Base-by-base conservation (phyloP, 2,113 vertebrate species). In the Machaerirhynchus nigripectus region DNA sequence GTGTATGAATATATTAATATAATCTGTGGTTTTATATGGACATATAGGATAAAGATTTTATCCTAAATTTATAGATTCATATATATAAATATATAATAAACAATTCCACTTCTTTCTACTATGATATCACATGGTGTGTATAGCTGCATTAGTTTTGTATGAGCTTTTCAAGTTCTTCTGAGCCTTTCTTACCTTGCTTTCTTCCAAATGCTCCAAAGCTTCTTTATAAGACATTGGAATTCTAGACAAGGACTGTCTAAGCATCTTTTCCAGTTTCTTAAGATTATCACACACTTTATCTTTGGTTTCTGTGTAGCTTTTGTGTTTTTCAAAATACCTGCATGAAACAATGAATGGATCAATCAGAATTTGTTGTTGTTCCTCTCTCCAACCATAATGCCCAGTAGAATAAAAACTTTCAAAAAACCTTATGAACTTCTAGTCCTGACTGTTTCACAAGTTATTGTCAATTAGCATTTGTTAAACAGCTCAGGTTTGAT, bases 271-370 rank as follows among this genome's bases (percentile, higher is more conserved):
- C 47, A 96, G 67, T 9, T 95, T 95, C 31, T 95, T 94, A 59
- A 99, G 95, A 26, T 89, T 59, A 88, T 89, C 89, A 28, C 92
- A 68, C 57, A 99, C 97, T 56, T 98, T 96, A 30, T 98, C 98
- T 78, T 97, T 97, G 53, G 71, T 76, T 69, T 96, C 92, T 40
- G 37, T 95, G 75, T 98, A 98, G 70, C 67, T 85, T 89, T 83
- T 96, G 85, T 98, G 95, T 91, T 97, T 97, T 96, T 98, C 98
- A 27, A 97, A 95, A 97, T 98, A 99, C 60, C 99, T 99, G 93
- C 11, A 95, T 15, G 77, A 52, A 90, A 96, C 15, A 91, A 69
- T 87, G 39, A 87, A 75, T 1, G 50, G 49, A 78, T 6, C 22
- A 73, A 74, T 60, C 46, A 73, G 79, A 93, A 73, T 31, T 26